These are phyloP conservation scores for Cetoscarus ocellatus DNA, from an alignment of 2,797 vertebrate genomes.

Conservation along the genomic window DNA sequence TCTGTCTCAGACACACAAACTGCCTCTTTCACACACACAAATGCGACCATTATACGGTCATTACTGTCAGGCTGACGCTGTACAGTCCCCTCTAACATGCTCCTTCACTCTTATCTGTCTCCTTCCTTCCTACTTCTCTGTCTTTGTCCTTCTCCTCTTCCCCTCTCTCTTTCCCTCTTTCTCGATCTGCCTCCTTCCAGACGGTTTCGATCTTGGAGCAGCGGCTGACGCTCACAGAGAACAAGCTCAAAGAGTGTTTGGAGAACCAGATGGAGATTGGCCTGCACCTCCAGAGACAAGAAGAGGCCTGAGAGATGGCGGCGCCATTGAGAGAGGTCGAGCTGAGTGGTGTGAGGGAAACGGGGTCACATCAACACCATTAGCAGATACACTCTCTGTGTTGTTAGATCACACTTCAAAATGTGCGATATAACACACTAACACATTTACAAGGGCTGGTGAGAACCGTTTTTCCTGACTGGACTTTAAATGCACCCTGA, in stretches of 20 bases:
- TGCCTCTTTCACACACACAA: conserved; percentile 62
- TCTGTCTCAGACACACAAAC: conserved; percentile 78
- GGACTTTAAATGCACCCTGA: conserved; percentile 31
- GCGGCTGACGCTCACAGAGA: conserved; percentile 93
- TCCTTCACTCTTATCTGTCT: conserved; percentile 54
- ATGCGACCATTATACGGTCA: conserved; percentile 63
- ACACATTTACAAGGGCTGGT: not conserved
- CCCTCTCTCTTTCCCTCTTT: conserved; percentile 11
- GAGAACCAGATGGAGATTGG: conserved; percentile 91
- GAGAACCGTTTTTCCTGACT: not conserved
- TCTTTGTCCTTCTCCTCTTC: conserved; percentile 22
- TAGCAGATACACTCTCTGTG: not conserved
- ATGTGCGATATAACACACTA: not conserved
- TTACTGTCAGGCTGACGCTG: conserved; percentile 75
- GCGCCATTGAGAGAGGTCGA: conserved; percentile 22
- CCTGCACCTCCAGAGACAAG: conserved; percentile 80
- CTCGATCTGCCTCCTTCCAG: conserved; percentile 59
- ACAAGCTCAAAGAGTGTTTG: conserved; percentile 96
- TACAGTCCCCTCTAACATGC: conserved; percentile 60
- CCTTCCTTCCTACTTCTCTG: conserved; percentile 34
- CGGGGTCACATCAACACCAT: conserved; percentile 17
- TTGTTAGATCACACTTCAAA: conserved; percentile 11
- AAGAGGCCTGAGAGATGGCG: conserved; percentile 52
- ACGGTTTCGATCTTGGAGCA: conserved; percentile 91
- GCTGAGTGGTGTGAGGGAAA: conserved; percentile 4